A percentile compares a stretch with the other conserved stretches of the same genome.
phyloP scores from a whole-genome alignment of 64 coral and sea anemone genomes.

The Pachyseris speciosa region DNA sequence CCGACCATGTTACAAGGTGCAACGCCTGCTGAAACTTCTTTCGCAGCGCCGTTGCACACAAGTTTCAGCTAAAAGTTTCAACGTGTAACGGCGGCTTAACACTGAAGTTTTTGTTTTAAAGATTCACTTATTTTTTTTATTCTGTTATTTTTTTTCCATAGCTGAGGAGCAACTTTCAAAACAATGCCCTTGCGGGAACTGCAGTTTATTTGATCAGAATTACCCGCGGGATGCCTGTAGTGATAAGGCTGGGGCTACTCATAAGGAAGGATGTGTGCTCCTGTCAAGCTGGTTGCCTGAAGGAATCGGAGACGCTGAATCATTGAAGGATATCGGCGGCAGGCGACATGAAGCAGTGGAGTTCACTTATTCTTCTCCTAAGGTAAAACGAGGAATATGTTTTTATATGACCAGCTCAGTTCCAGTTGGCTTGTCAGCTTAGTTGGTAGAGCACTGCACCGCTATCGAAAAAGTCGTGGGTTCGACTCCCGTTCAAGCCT shows the following conservation, averaged over 20 bases:
- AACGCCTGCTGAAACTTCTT: too few relatives aligned
- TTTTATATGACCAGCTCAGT: too few relatives aligned
- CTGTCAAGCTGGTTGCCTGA: slow-evolving; percentile 17
- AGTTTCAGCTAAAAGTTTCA: too few relatives aligned
- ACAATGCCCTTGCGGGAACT: slow-evolving; percentile 63
- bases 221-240: background rate
- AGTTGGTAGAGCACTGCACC: too few relatives aligned
- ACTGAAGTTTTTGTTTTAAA: too few relatives aligned
- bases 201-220: background rate
- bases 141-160: background rate
- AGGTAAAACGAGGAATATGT: too few relatives aligned
- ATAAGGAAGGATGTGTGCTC: background rate
- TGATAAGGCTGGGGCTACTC: background rate
- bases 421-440: too few relatives aligned
- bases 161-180: slow-evolving; percentile 54
- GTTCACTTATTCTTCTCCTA: slow-evolving; percentile 24
- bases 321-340: background rate
- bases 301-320: background rate
- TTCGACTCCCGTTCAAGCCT: too few relatives aligned
- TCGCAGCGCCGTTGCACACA: too few relatives aligned
- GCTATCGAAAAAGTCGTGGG: too few relatives aligned
- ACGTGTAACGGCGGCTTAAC: too few relatives aligned
- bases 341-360: background rate
- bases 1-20: too few relatives aligned
- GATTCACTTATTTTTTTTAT: background rate